Evolutionary conservation across 2,113 vertebrate species (phyloP).

Genomic region (Arizona elegans): DNA sequence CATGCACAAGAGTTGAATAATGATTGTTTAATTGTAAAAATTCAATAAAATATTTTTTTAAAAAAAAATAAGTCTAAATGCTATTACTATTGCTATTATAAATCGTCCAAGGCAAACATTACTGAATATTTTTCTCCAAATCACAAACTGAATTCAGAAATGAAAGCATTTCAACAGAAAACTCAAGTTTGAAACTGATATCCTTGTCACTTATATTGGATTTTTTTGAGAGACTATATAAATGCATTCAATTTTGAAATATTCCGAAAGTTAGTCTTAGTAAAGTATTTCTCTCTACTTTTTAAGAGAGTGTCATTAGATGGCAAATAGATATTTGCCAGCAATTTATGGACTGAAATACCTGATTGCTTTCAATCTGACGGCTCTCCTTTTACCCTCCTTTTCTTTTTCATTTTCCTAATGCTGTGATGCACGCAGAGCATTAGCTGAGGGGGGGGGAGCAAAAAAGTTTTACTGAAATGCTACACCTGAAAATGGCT

Average conservation of each 20-base stretch:
- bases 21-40: too few relatives aligned
- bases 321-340: slow-evolving; percentile 16
- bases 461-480: not conserved
- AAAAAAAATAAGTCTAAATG: not conserved
- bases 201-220: not conserved
- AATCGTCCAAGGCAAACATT: not conserved
- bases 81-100: not conserved
- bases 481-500: not conserved
- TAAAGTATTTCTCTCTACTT: not conserved
- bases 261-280: not conserved
- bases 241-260: slow-evolving; percentile 1
- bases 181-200: not conserved
- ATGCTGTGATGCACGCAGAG: slow-evolving; percentile 7
- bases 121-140: not conserved
- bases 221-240: not conserved
- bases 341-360: slow-evolving; percentile 23
- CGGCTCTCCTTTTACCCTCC: not conserved
- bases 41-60: too few relatives aligned
- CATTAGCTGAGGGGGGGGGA: not conserved
- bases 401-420: not conserved
- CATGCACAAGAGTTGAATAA: too few relatives aligned
- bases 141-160: not conserved
- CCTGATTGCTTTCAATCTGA: slow-evolving; percentile 10
- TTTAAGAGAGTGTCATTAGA: not conserved
- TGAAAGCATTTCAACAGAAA: not conserved